Evolutionary conservation across 2,888 invertebrate species (phyloP).

Genomic region (Monochamus alternatus): DNA sequence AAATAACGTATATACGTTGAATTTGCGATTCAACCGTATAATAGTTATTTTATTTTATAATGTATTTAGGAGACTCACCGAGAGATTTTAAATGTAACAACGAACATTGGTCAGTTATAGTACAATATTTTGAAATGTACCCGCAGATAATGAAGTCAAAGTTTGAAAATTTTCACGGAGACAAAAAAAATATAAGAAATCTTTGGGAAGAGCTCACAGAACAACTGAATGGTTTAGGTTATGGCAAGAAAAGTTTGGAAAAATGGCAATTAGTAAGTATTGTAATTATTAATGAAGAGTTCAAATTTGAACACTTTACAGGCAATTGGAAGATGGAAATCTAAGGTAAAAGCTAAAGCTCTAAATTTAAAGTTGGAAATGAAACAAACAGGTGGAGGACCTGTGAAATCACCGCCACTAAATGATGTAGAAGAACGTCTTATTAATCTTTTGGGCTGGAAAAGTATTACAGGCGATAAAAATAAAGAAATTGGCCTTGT

Average conservation of each 20-base stretch:
- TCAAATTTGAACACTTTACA: neutral
- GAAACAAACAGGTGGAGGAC: neutral
- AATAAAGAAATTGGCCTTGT: neutral
- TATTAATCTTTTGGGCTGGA: neutral
- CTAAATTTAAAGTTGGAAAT: neutral
- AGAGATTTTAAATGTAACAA: neutral
- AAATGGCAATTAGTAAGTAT: neutral
- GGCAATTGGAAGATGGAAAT: constrained; percentile 1
- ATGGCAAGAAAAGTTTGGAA: neutral
- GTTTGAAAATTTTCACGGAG: neutral
- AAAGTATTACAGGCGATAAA: neutral
- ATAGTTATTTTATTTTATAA: too few relatives aligned
- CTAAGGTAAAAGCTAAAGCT: neutral
- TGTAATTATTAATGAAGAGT: neutral
- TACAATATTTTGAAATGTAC: neutral
- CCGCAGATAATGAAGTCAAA: neutral
- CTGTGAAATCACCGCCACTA: neutral
- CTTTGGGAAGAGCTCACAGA: neutral
- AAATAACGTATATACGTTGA: neutral
- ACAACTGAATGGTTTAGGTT: neutral
- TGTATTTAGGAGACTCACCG: too few relatives aligned
- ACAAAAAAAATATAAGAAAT: neutral
- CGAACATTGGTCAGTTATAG: neutral
- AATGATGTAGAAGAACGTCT: neutral
- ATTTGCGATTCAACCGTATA: neutral